A percentile compares a stretch with the other conserved stretches of the same genome.
Conservation (phyloP, 2,797 vertebrate species). For the Oceanodroma leucorhoa region DNA sequence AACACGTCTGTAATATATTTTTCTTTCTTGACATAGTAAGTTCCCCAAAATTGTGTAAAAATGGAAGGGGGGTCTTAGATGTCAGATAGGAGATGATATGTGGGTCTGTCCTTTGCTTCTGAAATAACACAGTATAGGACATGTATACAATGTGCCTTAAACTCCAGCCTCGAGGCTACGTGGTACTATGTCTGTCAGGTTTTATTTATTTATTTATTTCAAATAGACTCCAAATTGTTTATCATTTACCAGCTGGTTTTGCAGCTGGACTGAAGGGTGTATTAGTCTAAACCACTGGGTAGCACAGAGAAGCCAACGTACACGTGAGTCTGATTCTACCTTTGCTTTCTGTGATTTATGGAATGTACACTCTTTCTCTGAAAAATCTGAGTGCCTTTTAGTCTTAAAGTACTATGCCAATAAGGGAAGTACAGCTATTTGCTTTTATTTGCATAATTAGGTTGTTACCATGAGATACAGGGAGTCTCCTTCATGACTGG, state of each 20-base stretch:
- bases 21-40: neutral
- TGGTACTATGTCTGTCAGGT: neutral
- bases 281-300: neutral
- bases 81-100: neutral
- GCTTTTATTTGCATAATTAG: neutral
- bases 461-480: neutral
- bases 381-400: neutral
- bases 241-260: neutral
- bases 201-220: neutral
- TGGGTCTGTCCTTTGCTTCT: neutral
- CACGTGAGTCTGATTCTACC: neutral
- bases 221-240: neutral
- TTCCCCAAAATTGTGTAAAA: neutral
- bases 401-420: neutral
- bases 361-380: fast-evolving
- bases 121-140: neutral
- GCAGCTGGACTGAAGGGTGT: neutral
- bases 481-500: neutral
- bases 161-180: neutral
- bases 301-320: neutral
- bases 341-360: neutral
- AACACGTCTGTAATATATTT: neutral
- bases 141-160: neutral
- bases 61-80: neutral
- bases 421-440: neutral